Evolutionary conservation across 2,888 invertebrate genomes (phyloP).

Genomic region (Alentia gelatinosa): DNA sequence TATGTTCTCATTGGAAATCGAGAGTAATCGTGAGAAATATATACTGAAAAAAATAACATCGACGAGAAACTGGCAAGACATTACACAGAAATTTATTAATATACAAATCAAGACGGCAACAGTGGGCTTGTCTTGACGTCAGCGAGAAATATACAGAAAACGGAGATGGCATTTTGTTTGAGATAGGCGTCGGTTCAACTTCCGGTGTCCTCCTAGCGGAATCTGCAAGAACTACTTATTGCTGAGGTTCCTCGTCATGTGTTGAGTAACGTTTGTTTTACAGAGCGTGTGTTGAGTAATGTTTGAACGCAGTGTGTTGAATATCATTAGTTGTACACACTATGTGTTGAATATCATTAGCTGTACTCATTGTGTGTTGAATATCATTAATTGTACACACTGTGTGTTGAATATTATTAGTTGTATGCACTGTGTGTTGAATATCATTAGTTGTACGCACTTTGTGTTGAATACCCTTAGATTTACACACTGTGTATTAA

Average conservation of each 20-base stretch:
- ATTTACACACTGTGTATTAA: too few relatives aligned
- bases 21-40: too few relatives aligned
- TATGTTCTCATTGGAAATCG: too few relatives aligned
- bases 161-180: background rate
- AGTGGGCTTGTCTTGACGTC: background rate
- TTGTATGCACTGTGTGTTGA: too few relatives aligned
- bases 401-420: too few relatives aligned
- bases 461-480: too few relatives aligned
- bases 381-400: too few relatives aligned
- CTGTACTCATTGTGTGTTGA: too few relatives aligned
- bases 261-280: background rate
- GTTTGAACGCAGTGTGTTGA: too few relatives aligned
- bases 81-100: conserved; percentile 49
- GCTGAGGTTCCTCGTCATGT: background rate
- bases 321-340: too few relatives aligned
- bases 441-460: too few relatives aligned
- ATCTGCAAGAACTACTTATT: conserved; percentile 24
- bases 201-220: background rate
- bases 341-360: too few relatives aligned
- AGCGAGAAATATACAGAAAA: background rate
- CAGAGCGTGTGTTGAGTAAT: background rate
- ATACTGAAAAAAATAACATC: background rate
- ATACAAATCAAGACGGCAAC: conserved; percentile 41
- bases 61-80: conserved; percentile 16
- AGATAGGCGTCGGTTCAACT: background rate